These are phyloP conservation scores for Chamaetylas fuelleborni DNA, from an alignment of 2,113 vertebrate genomes.

Conservation along the genomic window DNA sequence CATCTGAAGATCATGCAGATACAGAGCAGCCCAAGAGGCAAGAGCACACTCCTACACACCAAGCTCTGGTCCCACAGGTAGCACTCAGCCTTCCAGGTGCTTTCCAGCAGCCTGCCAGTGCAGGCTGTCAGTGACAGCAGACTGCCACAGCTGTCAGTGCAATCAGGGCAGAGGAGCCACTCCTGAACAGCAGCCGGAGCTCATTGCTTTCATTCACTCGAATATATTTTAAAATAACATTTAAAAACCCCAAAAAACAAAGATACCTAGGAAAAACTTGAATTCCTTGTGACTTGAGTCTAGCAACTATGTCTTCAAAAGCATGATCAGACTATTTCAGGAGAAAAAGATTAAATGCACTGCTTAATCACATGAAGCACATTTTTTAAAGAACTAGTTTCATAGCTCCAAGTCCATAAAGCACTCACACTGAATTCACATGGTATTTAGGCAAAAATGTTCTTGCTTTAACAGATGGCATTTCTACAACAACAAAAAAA, in stretches of 20 bases:
- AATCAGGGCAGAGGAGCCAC: background rate
- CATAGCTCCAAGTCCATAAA: background rate
- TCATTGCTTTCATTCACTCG: background rate
- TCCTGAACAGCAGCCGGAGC: background rate
- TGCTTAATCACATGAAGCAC: background rate
- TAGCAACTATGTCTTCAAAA: background rate
- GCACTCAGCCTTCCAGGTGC: background rate
- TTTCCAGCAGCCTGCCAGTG: background rate
- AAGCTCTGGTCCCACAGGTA: accelerated
- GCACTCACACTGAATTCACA: background rate
- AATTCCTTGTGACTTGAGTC: background rate
- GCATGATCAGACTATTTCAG: background rate
- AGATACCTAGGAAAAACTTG: background rate
- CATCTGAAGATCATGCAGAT: background rate
- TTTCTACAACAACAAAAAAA: background rate
- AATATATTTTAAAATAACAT: background rate
- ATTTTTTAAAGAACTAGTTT: background rate
- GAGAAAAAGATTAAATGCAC: background rate
- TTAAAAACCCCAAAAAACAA: background rate
- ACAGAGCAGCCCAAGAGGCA: background rate
- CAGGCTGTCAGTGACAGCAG: too few species aligned
- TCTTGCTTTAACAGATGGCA: background rate
- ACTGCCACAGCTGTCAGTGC: accelerated
- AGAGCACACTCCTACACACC: accelerated
- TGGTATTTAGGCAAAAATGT: background rate